Evolutionary conservation across 2,888 invertebrate species (phyloP).

Genomic region (Leucoma salicis): DNA sequence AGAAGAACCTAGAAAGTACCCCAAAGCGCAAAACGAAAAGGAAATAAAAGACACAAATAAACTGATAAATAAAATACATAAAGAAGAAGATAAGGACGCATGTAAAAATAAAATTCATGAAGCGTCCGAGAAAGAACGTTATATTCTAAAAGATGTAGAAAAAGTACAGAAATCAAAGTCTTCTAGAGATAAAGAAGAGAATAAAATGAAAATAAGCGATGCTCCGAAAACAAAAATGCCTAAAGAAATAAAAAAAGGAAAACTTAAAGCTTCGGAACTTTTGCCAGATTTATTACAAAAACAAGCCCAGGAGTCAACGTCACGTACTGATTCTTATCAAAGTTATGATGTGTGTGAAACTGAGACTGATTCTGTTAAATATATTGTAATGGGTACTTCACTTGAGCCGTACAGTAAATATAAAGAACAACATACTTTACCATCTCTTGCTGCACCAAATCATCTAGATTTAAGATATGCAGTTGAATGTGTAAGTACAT

Average conservation of each 20-base stretch:
- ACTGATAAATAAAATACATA: not conserved
- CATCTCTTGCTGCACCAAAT: not conserved
- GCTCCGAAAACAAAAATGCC: not conserved
- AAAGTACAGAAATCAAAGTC: not conserved
- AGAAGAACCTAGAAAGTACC: not conserved
- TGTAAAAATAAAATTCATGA: too few relatives aligned
- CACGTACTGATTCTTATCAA: not conserved
- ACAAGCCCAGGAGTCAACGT: not conserved
- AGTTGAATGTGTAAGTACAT: not conserved
- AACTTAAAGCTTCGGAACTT: not conserved
- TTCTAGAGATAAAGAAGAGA: too few relatives aligned
- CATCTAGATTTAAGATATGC: not conserved
- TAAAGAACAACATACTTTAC: not conserved
- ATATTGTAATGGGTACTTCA: not conserved
- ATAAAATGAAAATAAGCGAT: not conserved
- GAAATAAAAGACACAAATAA: not conserved
- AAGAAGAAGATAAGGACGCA: not conserved
- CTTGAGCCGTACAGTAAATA: not conserved
- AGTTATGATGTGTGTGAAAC: not conserved
- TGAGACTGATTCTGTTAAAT: constrained; percentile 1
- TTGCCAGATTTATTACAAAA: not conserved
- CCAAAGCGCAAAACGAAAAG: not conserved
- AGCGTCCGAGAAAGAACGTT: not conserved
- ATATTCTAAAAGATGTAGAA: not conserved
- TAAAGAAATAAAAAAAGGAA: not conserved